phyloP scores from a whole-genome alignment of 2,888 invertebrate genomes.

The Hypena proboscidalis region DNA sequence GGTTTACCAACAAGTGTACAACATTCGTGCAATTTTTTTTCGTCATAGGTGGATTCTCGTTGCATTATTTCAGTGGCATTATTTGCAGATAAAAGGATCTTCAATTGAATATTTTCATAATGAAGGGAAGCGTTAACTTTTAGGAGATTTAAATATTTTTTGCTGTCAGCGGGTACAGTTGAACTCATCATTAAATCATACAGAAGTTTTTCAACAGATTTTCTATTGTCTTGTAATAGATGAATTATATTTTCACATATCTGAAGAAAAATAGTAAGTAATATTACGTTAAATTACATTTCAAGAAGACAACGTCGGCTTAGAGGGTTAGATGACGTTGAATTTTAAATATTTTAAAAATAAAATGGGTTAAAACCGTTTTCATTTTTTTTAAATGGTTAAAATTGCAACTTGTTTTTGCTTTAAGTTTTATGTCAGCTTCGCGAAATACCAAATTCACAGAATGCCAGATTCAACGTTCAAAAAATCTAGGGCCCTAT shows the following conservation, averaged over 20 bases:
- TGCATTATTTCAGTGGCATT: constrained; percentile 3
- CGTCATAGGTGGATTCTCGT: constrained; percentile 1
- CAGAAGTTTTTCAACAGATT: constrained; percentile 43
- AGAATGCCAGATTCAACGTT: no score
- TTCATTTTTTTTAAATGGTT: no score
- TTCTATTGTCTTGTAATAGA: constrained; percentile 50
- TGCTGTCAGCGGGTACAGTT: constrained; percentile 40
- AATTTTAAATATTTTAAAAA: background rate
- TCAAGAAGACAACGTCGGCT: no score
- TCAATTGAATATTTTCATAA: constrained; percentile 56
- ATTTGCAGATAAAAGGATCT: constrained; percentile 40
- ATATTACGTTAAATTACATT: no score
- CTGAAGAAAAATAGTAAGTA: constrained; percentile 36
- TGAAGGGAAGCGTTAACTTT: constrained; percentile 52
- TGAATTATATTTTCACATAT: constrained; percentile 46
- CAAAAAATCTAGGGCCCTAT: no score
- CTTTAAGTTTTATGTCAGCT: no score
- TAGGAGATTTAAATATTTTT: constrained; percentile 51
- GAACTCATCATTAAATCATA: constrained; percentile 43
- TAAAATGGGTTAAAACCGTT: no score
- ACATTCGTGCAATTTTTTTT: constrained; percentile 11
- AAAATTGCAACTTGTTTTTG: no score
- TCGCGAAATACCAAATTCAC: no score
- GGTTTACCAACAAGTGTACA: constrained; percentile 7
- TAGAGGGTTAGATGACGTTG: no score